Conservation (phyloP, 2,113 vertebrate species). For the Callipepla squamata region DNA sequence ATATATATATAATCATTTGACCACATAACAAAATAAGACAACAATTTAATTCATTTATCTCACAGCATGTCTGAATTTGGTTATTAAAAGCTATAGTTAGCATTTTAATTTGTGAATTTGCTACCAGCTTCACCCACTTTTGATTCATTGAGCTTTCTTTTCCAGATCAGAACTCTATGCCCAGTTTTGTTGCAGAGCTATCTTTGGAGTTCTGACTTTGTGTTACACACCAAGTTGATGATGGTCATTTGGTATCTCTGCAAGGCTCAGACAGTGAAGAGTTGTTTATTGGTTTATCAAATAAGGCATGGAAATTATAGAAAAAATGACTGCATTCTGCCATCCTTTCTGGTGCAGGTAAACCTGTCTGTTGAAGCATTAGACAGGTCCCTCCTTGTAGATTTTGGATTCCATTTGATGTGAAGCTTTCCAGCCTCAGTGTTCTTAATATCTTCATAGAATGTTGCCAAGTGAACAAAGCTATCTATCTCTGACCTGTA, state of each 20-base stretch:
- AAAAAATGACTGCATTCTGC: not conserved
- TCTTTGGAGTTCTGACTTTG: not conserved
- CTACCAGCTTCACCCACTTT: not conserved
- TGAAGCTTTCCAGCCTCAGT: not conserved
- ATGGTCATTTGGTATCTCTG: not conserved
- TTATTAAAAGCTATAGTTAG: not conserved
- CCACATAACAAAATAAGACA: not conserved
- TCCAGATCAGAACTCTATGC: not conserved
- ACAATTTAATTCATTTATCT: not conserved
- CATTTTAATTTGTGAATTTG: not conserved
- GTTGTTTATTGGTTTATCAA: not conserved
- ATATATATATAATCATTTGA: not conserved
- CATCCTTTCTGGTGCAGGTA: not conserved
- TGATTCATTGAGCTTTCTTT: not conserved
- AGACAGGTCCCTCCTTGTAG: fast-evolving
- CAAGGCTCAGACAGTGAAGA: not conserved
- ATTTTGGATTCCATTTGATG: not conserved
- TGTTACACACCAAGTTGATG: not conserved
- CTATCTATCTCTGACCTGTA: not conserved
- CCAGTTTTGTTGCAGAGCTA: not conserved
- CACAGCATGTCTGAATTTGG: not conserved
- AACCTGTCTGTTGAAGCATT: not conserved
- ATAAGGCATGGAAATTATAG: not conserved
- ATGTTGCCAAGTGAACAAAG: not conserved
- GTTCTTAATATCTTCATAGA: not conserved